These are phyloP conservation scores for Cyprinodon variegatus DNA, from an alignment of 2,113 vertebrate genomes.

Conservation along the genomic window DNA sequence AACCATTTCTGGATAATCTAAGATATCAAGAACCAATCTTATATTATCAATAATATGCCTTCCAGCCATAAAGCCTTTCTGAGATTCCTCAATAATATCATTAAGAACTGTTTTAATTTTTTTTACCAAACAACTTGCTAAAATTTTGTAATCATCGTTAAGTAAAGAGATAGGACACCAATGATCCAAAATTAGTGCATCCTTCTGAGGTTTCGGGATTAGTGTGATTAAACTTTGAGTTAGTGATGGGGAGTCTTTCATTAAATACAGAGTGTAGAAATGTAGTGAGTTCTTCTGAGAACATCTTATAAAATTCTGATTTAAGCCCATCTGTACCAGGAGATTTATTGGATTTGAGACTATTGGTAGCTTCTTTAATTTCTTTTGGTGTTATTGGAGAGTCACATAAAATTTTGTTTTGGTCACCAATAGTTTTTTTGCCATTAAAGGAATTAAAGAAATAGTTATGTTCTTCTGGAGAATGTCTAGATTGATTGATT, in stretches of 20 bases:
- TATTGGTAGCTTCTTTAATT: background rate
- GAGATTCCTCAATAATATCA: background rate
- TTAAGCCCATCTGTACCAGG: background rate
- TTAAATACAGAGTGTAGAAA: background rate
- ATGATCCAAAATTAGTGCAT: background rate
- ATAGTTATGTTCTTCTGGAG: background rate
- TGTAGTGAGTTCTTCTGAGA: background rate
- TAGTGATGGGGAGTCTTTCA: background rate
- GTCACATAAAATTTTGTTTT: background rate
- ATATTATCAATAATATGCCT: background rate
- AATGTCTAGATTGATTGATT: background rate
- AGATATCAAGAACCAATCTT: background rate
- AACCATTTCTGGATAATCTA: no score
- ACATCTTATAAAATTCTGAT: background rate
- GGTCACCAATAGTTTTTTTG: background rate
- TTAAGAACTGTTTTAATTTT: background rate
- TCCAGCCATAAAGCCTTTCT: background rate
- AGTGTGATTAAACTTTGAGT: no score
- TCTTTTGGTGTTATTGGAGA: background rate
- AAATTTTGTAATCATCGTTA: background rate
- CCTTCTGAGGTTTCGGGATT: background rate
- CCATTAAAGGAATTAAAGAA: background rate
- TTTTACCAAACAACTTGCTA: no score
- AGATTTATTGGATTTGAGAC: background rate
- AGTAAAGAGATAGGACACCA: background rate